These are phyloP conservation scores for Felis chaus DNA, from an alignment of 2,113 vertebrate species.

Conservation along the genomic window DNA sequence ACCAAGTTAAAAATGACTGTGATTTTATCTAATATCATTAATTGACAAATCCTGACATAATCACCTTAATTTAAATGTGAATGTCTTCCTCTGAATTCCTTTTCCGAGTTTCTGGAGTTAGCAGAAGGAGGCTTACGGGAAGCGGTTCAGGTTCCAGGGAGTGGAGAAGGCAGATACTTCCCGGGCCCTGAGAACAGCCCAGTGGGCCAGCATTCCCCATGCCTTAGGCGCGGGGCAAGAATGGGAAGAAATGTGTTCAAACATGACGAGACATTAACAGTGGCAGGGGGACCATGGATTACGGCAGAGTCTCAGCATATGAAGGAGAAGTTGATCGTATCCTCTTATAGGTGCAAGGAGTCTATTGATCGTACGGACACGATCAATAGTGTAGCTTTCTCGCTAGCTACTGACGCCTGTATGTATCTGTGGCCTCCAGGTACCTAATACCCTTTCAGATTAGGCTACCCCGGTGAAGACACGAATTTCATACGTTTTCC, in stretches of 20 bases:
- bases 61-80: background rate
- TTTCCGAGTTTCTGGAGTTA: background rate
- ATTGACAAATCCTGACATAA: background rate
- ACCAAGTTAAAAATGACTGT: background rate
- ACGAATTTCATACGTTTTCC: background rate
- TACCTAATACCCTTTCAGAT: no score
- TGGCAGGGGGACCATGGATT: rapidly evolving
- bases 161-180: background rate
- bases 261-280: background rate
- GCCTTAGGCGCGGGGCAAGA: background rate
- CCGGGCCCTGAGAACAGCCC: background rate
- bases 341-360: rapidly evolving
- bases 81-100: background rate
- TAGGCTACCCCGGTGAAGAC: rapidly evolving
- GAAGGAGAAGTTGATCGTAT: rapidly evolving
- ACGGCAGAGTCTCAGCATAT: rapidly evolving
- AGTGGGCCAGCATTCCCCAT: rapidly evolving
- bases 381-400: background rate
- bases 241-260: no score
- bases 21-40: background rate
- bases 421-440: rapidly evolving
- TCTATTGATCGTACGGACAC: rapidly evolving
- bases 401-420: no score
- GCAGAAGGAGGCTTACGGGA: background rate
- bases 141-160: background rate